Evolutionary conservation across 2,888 invertebrate genomes (phyloP), one percentile per base, ranked within the genome.

Genomic region (Rhamphomyia laevipes): DNA sequence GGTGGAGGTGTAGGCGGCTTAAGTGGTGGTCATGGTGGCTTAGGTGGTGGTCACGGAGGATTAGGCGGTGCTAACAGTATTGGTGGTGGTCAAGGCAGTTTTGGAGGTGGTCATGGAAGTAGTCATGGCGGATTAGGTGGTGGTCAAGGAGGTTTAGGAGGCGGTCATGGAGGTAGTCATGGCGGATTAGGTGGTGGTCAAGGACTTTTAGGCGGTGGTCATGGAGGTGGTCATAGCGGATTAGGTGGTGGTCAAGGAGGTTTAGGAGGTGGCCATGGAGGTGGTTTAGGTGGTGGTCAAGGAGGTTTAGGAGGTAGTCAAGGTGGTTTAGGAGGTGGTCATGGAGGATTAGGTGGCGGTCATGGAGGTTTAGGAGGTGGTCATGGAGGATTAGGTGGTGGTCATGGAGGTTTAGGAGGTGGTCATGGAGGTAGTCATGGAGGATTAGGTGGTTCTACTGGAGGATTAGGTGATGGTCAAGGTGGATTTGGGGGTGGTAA

Each of bases 131-230:
- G 56, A 31, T 55, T 52, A 15, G 55, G 55, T n/a, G 53, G 59
- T 51, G 63, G 51, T 54, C 59, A 58, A 43, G 63, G 21, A 4
- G 21, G 21, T 3, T 5, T 5, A 21, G n/a, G 35, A 3, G 21
- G 35, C 13, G n/a, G 35, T 13, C 35, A 12, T 35, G 35, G 35
- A 3, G 18, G 18, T 23, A 18, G 38, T 17, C 18, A 10, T 15
- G 18, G 15, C 2, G 9, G 10, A 17, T 12, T 12, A 11, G 15
- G 35, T 35, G 35, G 35, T 35, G 35, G 35, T 13, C 13, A 35
- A 4, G n/a, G 23, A 4, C 53, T 51, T 33, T 3, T 12, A 9
- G 40, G 40, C 18, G 11, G 15, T 40, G 18, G 23, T 7, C 9
- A 7, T 7, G 23, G 7, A 10, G 13, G 6, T 9, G 15, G 42